Evolutionary conservation across 1,140 invertebrate genomes (phyloP).

Genomic region (Onthophagus taurus): DNA sequence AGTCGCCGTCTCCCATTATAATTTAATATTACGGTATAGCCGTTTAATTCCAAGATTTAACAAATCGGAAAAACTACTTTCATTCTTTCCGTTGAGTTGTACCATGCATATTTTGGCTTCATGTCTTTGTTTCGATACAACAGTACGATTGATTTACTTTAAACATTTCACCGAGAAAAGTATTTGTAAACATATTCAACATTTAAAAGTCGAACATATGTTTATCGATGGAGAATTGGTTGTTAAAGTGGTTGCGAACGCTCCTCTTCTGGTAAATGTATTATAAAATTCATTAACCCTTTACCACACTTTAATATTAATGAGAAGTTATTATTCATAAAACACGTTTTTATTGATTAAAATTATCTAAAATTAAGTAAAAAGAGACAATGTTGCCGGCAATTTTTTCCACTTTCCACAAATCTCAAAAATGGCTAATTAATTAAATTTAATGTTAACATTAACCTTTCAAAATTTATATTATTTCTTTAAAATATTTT

Average conservation of each 20-base stretch:
- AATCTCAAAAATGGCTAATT: not conserved
- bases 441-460: not conserved
- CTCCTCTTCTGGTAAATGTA: constrained; percentile 4
- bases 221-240: constrained; percentile 22
- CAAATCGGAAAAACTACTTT: constrained; percentile 21
- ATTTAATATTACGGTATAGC: constrained; percentile 12
- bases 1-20: constrained; percentile 25
- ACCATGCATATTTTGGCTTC: constrained; percentile 19
- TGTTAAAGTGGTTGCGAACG: constrained; percentile 8
- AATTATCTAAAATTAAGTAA: no score
- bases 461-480: not conserved
- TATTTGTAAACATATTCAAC: constrained; percentile 25
- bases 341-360: no score
- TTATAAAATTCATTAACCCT: no score
- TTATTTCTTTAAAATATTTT: no score
- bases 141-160: constrained; percentile 18
- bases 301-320: no score
- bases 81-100: constrained; percentile 25
- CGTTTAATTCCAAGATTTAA: constrained; percentile 19
- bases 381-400: no score
- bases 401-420: not conserved
- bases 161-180: constrained; percentile 21
- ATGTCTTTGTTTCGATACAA: constrained; percentile 21
- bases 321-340: no score
- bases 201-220: constrained; percentile 23